phyloP scores from a whole-genome alignment of 2,797 vertebrate genomes.

The Taeniopygia guttata region DNA sequence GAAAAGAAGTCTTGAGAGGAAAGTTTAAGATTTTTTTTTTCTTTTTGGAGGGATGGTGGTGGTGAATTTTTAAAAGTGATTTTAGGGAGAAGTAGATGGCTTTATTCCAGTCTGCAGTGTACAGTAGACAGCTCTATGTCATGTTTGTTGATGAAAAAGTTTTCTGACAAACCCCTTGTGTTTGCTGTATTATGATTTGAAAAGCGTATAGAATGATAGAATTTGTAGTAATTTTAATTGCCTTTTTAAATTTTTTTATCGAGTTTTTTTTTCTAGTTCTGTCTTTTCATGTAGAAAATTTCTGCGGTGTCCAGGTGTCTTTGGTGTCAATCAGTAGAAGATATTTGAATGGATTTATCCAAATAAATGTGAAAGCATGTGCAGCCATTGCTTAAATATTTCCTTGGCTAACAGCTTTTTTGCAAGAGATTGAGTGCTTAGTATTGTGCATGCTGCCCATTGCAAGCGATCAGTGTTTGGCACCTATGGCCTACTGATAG shows the following conservation, averaged over 20 bases:
- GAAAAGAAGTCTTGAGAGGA: neutral
- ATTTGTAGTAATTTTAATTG: neutral
- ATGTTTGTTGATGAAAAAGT: neutral
- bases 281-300: neutral
- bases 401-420: constrained; percentile 18
- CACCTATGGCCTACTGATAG: constrained; percentile 77
- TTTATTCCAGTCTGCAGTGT: neutral
- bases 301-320: neutral
- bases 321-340: neutral
- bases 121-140: neutral
- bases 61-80: neutral
- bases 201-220: neutral
- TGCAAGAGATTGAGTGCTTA: constrained; percentile 54
- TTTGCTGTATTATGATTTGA: neutral
- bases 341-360: neutral
- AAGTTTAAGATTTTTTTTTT: neutral
- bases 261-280: neutral
- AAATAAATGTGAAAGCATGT: constrained; percentile 26
- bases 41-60: neutral
- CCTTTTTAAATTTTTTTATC: neutral
- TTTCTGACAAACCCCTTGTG: neutral
- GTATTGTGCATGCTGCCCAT: constrained; percentile 68
- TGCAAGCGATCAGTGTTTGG: constrained; percentile 75
- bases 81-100: neutral
- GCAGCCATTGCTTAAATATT: constrained; percentile 37